Base-by-base conservation (phyloP, 1,140 invertebrate genomes). In the Pseudoatta argentina region DNA sequence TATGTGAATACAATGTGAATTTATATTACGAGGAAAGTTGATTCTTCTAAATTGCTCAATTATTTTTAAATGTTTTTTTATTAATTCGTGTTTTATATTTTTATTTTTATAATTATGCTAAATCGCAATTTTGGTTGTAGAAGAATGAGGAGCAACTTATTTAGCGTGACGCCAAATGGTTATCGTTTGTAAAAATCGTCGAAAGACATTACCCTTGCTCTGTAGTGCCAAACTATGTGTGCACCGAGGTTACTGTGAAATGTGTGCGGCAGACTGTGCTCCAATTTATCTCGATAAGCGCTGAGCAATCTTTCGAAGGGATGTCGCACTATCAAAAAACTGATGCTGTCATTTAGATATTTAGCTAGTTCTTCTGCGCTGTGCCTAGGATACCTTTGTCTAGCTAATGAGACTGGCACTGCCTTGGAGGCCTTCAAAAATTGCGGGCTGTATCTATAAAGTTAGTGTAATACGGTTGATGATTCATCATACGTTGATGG, bases 201-300 rank as follows among this genome's bases (percentile, higher is more conserved):
- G 39, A 18, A 55, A 61, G 5, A 75, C 30, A 0, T 93, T 90
- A 96, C 96, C 94, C 95, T 96, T 48, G 95, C 93, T 92, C 97
- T 96, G 93, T 97, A 98, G 83, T 96, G 97, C 85, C 96, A 96
- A 24, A 98, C 96, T 86, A 98, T 98, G 92, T 97, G 96, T 57
- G 96, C 96, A 2, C 97, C 97, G 86, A 98, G 95, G 93, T 97
- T 98, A 79, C 97, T 97, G 89, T 98, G 97, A 92, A 97, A 97
- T 18, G 97, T 97, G 92, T 97, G 97, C 0, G 97, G 97, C 89
- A 97, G 95, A 59, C 97, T 97, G 90, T 97, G 97, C 87, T 98
- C 96, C 86, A 99, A 96, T 95, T 99, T 99, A 93, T 98, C 98
- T 89, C 98, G 96, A 94, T 98, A 99, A 18, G 98, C 98, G 59